These are phyloP conservation scores for Clusia tigrina DNA, from an alignment of 2,888 invertebrate genomes.

Conservation along the genomic window DNA sequence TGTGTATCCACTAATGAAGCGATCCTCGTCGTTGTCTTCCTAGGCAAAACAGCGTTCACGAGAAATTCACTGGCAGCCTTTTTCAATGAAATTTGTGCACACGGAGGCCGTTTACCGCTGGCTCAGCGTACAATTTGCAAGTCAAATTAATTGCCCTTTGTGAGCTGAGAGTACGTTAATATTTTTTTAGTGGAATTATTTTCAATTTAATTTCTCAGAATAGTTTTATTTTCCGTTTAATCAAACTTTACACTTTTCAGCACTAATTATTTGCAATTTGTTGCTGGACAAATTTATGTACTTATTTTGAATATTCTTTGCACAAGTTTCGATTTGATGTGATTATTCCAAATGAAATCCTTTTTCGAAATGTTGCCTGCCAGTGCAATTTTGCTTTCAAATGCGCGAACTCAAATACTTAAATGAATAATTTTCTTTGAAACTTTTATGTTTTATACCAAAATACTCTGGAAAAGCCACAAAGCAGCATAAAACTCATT, in stretches of 20 bases:
- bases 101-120: background rate
- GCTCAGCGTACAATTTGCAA: too few relatives aligned
- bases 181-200: too few relatives aligned
- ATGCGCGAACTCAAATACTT: slow-evolving; percentile 56
- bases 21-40: too few relatives aligned
- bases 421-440: slow-evolving; percentile 62
- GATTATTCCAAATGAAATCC: background rate
- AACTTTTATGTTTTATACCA: slow-evolving; percentile 61
- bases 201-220: too few relatives aligned
- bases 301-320: background rate
- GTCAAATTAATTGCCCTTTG: background rate
- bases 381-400: slow-evolving; percentile 27
- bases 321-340: background rate
- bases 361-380: background rate
- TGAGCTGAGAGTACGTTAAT: too few relatives aligned
- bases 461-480: slow-evolving; percentile 42
- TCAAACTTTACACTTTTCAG: background rate
- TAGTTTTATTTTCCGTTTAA: too few relatives aligned
- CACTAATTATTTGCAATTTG: background rate
- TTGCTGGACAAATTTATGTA: background rate
- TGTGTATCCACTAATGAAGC: slow-evolving; percentile 6
- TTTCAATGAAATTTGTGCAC: background rate
- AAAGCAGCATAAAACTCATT: slow-evolving; percentile 21
- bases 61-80: background rate
- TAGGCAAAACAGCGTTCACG: background rate